Evolutionary conservation across 1,140 invertebrate species (phyloP), one percentile per base, ranked within the genome.

Genomic region (Elysia chlorotica): DNA sequence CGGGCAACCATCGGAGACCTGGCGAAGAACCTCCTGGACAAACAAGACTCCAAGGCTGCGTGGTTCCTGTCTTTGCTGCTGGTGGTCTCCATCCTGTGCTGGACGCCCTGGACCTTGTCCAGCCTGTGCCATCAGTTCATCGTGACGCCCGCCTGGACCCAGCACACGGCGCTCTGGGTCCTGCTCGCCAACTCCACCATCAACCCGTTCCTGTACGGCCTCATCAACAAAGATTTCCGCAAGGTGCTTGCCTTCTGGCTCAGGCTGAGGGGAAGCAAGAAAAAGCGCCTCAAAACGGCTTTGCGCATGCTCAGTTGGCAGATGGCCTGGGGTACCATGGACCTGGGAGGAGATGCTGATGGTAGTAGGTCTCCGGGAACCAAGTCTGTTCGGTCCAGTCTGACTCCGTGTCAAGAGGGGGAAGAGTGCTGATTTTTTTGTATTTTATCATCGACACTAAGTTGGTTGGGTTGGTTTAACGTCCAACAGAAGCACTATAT

Each of bases 201-300:
- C 6, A 84, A 84, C 59, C 83, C 83, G 1, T 84, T 84, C 66
- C 71, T 84, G 3, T 84, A 84, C 70, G 80, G 80, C 4, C 62
- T 84, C 6, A 75, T 82, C 23, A 84, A 81, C 70, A 70, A 66
- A 14, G 81, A 82, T 57, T 82, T 83, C 63, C 63, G 79, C 36
- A 78, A 78, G 65, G 76, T 81, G 23, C 62, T 82, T 1, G 73
- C 68, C 57, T 37, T 61, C 10, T 84, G 79, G 76, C 67, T 76
- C 65, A 74, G 66, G 62, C 61, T 79, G 30, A 74, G 76, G 48
- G 77, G 75, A 63, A 76, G 74, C 41, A 76, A 76, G 61, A 71
- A 75, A 23, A 73, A 74, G 57, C 71, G 77, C 28, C 71, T 81
- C 28, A 76, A 78, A 63, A 74, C 76, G 54, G 78, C 79, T 2